Conservation (phyloP, 2,113 vertebrate species). For the Chinchilla lanigera region DNA sequence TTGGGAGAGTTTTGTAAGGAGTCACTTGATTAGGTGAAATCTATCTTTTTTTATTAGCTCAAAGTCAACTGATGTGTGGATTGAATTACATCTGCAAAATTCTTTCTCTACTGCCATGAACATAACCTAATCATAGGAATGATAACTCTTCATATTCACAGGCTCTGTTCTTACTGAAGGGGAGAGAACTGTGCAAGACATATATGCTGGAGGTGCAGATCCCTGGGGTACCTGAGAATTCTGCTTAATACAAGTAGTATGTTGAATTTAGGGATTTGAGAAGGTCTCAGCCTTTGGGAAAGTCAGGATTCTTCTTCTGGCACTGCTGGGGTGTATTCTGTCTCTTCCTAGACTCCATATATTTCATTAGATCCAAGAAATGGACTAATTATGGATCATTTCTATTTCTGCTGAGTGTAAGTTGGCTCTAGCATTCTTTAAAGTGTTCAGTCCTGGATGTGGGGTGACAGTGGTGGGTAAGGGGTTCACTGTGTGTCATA, state of each 20-base stretch:
- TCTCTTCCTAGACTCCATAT: not conserved
- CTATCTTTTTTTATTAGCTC: not conserved
- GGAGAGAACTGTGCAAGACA: not conserved
- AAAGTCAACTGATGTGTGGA: not conserved
- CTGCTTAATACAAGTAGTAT: not conserved
- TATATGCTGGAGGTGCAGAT: not conserved
- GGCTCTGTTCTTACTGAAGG: not conserved
- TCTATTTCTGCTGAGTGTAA: not conserved
- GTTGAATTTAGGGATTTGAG: not conserved
- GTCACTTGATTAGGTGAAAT: not conserved
- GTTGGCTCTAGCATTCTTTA: not conserved
- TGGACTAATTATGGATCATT: not conserved
- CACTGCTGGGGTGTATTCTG: not conserved
- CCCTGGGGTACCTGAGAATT: not conserved
- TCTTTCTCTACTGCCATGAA: not conserved
- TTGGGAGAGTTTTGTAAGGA: not conserved
- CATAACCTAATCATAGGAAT: not conserved
- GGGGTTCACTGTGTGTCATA: not conserved
- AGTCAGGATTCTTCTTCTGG: not conserved
- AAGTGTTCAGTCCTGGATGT: not conserved
- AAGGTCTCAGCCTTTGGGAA: not conserved
- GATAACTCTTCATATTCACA: not conserved
- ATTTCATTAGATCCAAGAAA: not conserved
- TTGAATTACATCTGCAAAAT: not conserved
- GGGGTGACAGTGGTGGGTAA: not conserved